Conservation (phyloP, 1,140 invertebrate species). For the Aphaenogaster floridana region DNA sequence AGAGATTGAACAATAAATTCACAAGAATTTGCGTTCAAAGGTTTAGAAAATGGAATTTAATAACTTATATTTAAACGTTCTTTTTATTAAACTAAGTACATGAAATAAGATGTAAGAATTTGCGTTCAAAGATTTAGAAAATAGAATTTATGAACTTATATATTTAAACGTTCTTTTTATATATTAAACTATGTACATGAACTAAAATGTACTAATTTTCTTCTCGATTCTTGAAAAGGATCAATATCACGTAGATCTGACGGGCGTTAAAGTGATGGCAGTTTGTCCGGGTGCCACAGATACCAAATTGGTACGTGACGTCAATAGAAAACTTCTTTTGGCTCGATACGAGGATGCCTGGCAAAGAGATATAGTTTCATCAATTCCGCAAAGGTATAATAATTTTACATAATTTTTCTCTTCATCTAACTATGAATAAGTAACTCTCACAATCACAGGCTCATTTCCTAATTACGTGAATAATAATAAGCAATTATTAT, state of each 20-base stretch:
- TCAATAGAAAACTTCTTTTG: slow-evolving; percentile 88
- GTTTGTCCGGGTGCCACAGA: slow-evolving; percentile 87
- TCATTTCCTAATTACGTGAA: not conserved
- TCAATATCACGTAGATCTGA: slow-evolving; percentile 86
- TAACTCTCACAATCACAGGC: not conserved
- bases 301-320: slow-evolving; percentile 85
- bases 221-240: slow-evolving; percentile 79
- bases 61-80: not conserved
- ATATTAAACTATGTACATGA: slow-evolving; percentile 18
- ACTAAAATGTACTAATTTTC: not conserved
- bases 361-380: slow-evolving; percentile 89
- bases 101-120: not conserved
- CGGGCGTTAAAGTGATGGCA: slow-evolving; percentile 87
- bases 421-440: not conserved
- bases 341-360: slow-evolving; percentile 91
- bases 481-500: not conserved
- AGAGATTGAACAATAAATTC: not conserved
- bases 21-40: not conserved
- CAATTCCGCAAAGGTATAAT: slow-evolving; percentile 88
- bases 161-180: not conserved
- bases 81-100: slow-evolving; percentile 18
- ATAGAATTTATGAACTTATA: slow-evolving; percentile 11
- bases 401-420: not conserved
- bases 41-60: not conserved
- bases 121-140: not conserved